Conservation (phyloP, 2,797 vertebrate species). For the Orientallactaga sibirica region DNA sequence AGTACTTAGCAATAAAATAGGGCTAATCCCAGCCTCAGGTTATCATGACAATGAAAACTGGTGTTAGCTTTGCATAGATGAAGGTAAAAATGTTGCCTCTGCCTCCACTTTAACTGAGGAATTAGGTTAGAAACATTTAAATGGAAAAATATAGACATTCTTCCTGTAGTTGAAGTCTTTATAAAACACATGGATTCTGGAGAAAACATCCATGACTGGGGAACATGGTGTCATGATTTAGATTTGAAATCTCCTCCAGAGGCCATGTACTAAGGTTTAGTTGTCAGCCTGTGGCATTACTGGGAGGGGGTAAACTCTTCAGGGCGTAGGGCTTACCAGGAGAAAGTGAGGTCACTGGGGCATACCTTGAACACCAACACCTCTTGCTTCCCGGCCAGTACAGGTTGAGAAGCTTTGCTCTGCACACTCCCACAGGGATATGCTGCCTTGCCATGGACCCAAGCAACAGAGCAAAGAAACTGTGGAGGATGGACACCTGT, state of each 20-base stretch:
- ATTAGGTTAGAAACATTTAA: background rate
- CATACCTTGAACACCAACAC: background rate
- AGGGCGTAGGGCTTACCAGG: background rate
- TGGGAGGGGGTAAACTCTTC: background rate
- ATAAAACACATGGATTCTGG: background rate
- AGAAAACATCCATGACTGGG: background rate
- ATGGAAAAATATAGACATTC: conserved; percentile 5
- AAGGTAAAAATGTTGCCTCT: conserved; percentile 32
- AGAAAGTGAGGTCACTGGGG: background rate
- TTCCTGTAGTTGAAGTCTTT: background rate
- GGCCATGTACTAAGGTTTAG: background rate
- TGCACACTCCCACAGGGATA: background rate
- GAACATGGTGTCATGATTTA: background rate
- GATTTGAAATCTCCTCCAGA: background rate
- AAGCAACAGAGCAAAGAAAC: background rate
- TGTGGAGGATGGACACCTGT: background rate
- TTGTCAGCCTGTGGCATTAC: background rate
- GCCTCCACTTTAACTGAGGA: background rate
- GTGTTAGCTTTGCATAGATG: background rate
- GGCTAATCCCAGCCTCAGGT: background rate
- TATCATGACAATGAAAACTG: background rate
- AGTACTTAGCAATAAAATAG: background rate
- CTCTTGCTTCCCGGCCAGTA: background rate
- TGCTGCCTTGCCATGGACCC: background rate
- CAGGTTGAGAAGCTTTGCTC: background rate